Percentiles rank a stretch among this genome's conserved stretches.
Conservation (phyloP, 2,797 vertebrate species). For the Prionace glauca region DNA sequence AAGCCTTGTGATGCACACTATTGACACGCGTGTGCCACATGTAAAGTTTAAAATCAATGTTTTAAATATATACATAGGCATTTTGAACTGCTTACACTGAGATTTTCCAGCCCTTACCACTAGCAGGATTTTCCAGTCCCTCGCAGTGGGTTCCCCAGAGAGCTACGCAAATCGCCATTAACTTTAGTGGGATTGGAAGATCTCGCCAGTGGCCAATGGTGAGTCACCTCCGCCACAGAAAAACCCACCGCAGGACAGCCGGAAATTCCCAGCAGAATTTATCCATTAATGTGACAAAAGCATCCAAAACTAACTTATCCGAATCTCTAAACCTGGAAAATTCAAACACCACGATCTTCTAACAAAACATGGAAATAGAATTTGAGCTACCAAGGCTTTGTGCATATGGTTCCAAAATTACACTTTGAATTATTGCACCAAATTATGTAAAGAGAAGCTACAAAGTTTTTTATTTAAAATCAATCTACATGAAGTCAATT, state of each 20-base stretch:
- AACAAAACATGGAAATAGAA: not conserved
- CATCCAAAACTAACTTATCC: not conserved
- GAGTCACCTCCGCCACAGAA: too few relatives aligned
- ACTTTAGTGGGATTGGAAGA: too few relatives aligned
- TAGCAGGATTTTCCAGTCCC: too few relatives aligned
- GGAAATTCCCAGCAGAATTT: not conserved
- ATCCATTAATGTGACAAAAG: not conserved
- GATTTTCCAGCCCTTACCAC: too few relatives aligned
- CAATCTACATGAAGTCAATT: not conserved
- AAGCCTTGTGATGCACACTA: not conserved
- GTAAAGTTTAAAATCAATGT: not conserved
- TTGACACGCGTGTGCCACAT: not conserved
- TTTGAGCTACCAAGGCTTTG: not conserved
- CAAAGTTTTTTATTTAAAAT: not conserved
- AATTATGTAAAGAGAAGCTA: not conserved
- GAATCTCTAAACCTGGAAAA: not conserved
- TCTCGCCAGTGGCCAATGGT: too few relatives aligned
- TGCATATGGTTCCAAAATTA: not conserved
- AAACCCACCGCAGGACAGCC: too few relatives aligned
- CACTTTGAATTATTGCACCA: not conserved
- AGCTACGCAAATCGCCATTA: too few relatives aligned
- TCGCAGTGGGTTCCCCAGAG: too few relatives aligned
- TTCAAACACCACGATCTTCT: not conserved
- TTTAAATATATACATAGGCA: not conserved
- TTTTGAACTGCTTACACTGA: not conserved